These are phyloP conservation scores for Lipotes vexillifer DNA, from an alignment of 2,113 vertebrate species.

Conservation along the genomic window DNA sequence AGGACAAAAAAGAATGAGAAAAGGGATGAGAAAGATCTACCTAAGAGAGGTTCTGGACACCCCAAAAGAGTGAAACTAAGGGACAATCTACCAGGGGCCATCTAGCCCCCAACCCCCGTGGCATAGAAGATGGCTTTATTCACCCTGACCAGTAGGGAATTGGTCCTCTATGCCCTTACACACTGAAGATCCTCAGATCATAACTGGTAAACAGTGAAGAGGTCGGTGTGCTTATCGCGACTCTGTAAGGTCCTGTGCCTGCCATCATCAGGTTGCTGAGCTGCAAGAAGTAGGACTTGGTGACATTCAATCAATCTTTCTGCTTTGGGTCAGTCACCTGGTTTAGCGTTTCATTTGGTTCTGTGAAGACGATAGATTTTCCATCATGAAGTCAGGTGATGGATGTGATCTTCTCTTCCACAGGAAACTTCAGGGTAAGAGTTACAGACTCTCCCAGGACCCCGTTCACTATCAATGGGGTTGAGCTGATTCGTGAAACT, in stretches of 20 bases:
- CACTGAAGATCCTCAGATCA: slow-evolving; percentile 47
- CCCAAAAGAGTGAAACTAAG: not conserved
- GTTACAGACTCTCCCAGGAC: not conserved
- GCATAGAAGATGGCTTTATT: not conserved
- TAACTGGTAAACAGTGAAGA: fast-evolving
- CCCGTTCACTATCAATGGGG: not conserved
- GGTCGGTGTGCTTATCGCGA: not conserved
- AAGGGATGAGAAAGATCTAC: not conserved
- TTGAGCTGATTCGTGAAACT: not conserved
- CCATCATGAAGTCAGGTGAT: not conserved
- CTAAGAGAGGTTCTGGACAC: not conserved
- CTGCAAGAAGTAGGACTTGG: not conserved
- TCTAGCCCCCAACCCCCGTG: not conserved
- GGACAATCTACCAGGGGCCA: not conserved
- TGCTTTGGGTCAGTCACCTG: fast-evolving
- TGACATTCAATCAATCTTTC: not conserved
- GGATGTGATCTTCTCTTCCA: fast-evolving
- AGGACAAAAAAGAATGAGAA: not conserved
- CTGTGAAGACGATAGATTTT: not conserved
- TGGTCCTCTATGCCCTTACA: not conserved
- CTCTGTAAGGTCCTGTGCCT: not conserved
- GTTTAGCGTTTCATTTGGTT: fast-evolving
- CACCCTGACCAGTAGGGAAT: not conserved
- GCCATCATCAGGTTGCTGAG: slow-evolving; percentile 16
- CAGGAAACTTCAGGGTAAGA: not conserved